Evolutionary conservation across 2,797 vertebrate genomes (phyloP), one percentile per base, ranked within the genome.

Genomic region (Lagodon rhomboides): DNA sequence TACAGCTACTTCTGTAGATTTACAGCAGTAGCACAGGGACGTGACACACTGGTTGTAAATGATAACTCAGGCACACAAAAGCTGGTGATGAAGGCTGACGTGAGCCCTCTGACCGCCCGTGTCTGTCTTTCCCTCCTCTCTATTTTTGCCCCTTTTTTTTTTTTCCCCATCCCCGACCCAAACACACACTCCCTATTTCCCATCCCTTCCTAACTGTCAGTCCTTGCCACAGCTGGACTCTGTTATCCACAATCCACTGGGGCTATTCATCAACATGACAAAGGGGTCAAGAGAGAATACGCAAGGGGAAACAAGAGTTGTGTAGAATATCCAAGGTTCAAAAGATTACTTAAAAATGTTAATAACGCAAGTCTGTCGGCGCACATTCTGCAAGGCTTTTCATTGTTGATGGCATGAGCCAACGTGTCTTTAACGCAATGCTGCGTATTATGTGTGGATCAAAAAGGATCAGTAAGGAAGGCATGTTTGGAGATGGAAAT

Each of bases 261-360:
- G 65, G 80, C 56, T 83, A 89, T 87, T 83, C n/a, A 3, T 93
- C 91, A 92, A 76, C 73, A 70, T 77, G 88, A 92, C 88, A 83
- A 85, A 82, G 61, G 53, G 73, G 73, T 75, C 77, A 80, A 71
- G 82, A 84, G 76, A 80, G 81, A 85, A 76, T 54, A 74, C 60
- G 43, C n/a, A 69, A 50, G 61, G 66, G 58, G 65, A 75, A 80
- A 70, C 54, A 25, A 66, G 75, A 66, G 68, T 73, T 85, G n/a
- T 56, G 59, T 55, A 38, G 50, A 83, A 66, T 73, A 82, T 73
- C 44, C 2, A 7, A 49, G 54, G 59, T 56, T 75, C 27, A 83
- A 88, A 79, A 64, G 59, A 68, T 72, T 20, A 34, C 62, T 30
- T 41, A 34, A 86, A 75, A 82, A 85, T 82, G 82, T 73, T 77